Conservation (phyloP, 2,113 vertebrate species). For the Syrrhaptes paradoxus region DNA sequence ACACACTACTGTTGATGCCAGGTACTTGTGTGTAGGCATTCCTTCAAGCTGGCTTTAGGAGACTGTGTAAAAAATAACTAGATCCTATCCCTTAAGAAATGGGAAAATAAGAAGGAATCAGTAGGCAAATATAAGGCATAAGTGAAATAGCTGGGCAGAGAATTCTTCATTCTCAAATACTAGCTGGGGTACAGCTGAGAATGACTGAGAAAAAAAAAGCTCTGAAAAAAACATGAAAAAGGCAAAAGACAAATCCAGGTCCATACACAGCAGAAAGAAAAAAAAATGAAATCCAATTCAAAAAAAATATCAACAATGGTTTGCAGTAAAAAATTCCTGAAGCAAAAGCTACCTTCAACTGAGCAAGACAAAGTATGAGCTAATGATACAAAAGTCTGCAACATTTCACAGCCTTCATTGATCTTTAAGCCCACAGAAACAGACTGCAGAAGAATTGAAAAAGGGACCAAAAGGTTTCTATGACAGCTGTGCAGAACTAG, state of each 20-base stretch:
- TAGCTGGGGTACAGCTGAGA: not conserved
- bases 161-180: not conserved
- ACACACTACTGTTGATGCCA: not conserved
- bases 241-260: not conserved
- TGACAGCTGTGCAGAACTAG: not conserved
- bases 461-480: not conserved
- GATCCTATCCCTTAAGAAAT: not conserved
- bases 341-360: not conserved
- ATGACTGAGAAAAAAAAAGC: not conserved
- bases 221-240: not conserved
- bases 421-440: not conserved
- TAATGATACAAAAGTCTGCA: not conserved
- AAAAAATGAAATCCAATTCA: not conserved
- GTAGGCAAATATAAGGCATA: not conserved
- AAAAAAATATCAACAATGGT: not conserved
- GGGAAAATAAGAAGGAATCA: not conserved
- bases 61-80: not conserved
- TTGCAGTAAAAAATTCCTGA: not conserved
- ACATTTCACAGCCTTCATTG: not conserved
- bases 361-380: not conserved
- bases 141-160: not conserved
- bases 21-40: not conserved
- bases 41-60: not conserved
- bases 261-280: not conserved
- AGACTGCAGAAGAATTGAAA: not conserved